Conservation (phyloP, 2,113 vertebrate species). For the Mesitornis unicolor region DNA sequence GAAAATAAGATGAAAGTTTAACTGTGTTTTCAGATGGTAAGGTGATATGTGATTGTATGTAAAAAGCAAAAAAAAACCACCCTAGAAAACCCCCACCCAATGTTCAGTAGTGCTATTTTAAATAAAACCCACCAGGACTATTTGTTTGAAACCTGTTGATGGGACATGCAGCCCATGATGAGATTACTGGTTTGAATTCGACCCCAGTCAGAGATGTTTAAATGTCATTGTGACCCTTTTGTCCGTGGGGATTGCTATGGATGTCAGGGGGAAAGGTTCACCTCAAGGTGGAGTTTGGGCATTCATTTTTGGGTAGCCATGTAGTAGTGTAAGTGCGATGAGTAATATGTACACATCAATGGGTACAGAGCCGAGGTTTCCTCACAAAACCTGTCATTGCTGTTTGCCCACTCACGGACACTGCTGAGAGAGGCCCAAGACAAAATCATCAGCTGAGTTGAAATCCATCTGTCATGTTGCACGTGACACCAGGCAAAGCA, state of each 20-base stretch:
- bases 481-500: not conserved
- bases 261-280: not conserved
- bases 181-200: not conserved
- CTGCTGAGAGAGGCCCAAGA: not conserved
- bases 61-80: not conserved
- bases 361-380: not conserved
- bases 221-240: not conserved
- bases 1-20: not conserved
- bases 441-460: not conserved
- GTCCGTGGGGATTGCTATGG: fast-evolving
- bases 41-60: not conserved
- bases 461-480: not conserved
- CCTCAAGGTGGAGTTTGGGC: not conserved
- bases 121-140: not conserved
- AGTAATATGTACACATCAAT: fast-evolving
- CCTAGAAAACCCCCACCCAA: not conserved
- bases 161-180: not conserved
- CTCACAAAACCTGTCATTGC: not conserved
- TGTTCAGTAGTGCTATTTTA: not conserved
- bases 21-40: not conserved
- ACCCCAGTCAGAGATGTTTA: not conserved
- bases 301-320: not conserved
- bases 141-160: not conserved
- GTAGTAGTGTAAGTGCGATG: not conserved
- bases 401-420: not conserved